Evolutionary conservation across 2,113 vertebrate genomes (phyloP), one percentile per base, ranked within the genome.

Genomic region (Cettia cetti): DNA sequence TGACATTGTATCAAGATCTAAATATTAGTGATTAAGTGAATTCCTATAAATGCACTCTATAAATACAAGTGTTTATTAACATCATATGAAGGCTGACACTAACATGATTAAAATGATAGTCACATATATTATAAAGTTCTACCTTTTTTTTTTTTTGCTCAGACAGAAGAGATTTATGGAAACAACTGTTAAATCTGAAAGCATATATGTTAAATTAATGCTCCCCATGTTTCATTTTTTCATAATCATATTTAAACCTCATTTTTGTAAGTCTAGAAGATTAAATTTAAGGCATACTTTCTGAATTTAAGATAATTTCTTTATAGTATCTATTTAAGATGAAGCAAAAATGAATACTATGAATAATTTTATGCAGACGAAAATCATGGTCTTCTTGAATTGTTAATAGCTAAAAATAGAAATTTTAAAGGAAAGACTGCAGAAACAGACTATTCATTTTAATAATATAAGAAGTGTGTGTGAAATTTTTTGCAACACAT

Each of bases 271-370:
- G 27, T 69, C 54, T 77, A 74, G 57, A 81, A 91, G 53, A 96
- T 90, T 91, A 92, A 93, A 80, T 91, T 91, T 61, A 80, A 84
- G 40, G 64, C 21, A 66, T 86, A 74, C 16, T 84, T 91, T 75
- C 33, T 76, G 75, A 92, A 86, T 96, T 92, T 86, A 69, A 85
- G 72, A 82, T 84, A 86, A 92, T 93, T 91, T 86, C 52, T 22
- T 27, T 71, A 92, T 89, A 68, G 76, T 9, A 77, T 52, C 30
- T 92, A 60, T 84, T 91, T 86, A 71, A 94, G 31, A 90, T 35
- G 22, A 95, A 94, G 47, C 18, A 90, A 94, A 94, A 91, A 71
- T 54, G 9, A 94, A 94, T 86, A 65, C n/a, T 42, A 39, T 72
- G 80, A 88, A 82, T 90, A 94, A 93, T 90, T 89, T 88, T 68